Evolutionary conservation across 2,888 invertebrate genomes (phyloP), one percentile per base, ranked within the genome.

Genomic region (Phortica magna): DNA sequence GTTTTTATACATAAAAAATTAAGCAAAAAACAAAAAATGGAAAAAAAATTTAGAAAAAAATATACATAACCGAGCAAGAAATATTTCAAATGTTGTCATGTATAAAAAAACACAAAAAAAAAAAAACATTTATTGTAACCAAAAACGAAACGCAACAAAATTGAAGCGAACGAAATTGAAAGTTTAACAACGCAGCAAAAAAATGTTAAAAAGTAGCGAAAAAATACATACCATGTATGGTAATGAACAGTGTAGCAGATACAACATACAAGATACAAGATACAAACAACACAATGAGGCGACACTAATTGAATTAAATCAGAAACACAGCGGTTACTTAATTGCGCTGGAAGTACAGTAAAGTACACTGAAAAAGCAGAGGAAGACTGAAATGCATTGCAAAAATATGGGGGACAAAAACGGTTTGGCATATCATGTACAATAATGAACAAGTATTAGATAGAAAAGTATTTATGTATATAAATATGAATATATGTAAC

Each of bases 301-400:
- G 17, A 9, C 41, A 31, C 83, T 86, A 89, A 89, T 89, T 89
- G 84, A 89, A 90, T 89, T 89, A 89, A 88, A 89, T 89, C 83
- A 87, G 81, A 83, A 81, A 76, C 76, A 67, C 76, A 82, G 79
- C 80, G 78, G 81, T 80, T 80, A 76, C 79, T 76, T 79, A 79
- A 80, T 79, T 80, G 76, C 59, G 76, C 55, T 77, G 73, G 77
- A 76, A 78, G 73, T 72, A 31, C 31, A 48, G 57, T 68, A 57
- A 67, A 67, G 14, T 14, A 59, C n/a, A 74, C 53, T 64, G 48
- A 39, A 42, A 75, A 75, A 42, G 53, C 59, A 31, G 7, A n/a
- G 41, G 65, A 41, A 53, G 31, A 57, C 10, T 9, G 53, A 53
- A n/a, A 41, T 68, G 68, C 19, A 9, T 39, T 12, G 65, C 12